These are phyloP conservation scores for Neogale vison DNA, from an alignment of 2,113 vertebrate species.

Conservation along the genomic window DNA sequence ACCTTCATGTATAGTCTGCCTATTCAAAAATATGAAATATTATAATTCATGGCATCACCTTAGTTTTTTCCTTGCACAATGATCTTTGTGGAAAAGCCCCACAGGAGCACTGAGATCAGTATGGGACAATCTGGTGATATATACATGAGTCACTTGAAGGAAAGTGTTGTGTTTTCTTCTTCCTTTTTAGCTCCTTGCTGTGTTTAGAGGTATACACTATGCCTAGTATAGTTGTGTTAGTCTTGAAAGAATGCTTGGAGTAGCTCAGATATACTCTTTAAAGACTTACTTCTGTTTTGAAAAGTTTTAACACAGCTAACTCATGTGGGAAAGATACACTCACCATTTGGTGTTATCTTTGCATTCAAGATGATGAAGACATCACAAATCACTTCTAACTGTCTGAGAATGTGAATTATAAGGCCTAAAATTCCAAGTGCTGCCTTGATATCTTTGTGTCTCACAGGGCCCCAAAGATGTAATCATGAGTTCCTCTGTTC, in stretches of 20 bases:
- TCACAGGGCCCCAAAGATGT: neutral
- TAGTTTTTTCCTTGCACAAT: neutral
- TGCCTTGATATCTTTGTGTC: neutral
- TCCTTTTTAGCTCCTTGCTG: neutral
- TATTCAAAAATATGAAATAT: neutral
- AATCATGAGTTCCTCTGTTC: neutral
- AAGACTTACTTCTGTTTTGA: neutral
- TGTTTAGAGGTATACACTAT: neutral
- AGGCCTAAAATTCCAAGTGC: neutral
- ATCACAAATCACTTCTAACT: neutral
- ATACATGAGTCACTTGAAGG: neutral
- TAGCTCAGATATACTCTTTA: neutral
- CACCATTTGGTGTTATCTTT: neutral
- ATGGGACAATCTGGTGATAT: neutral
- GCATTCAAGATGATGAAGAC: neutral
- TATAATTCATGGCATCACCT: neutral
- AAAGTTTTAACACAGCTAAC: neutral
- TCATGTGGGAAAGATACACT: neutral
- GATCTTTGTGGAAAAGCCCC: neutral
- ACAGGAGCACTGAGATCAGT: neutral
- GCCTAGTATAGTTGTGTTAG: neutral
- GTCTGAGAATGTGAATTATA: neutral
- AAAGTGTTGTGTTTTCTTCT: neutral
- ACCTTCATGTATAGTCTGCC: rapidly evolving
- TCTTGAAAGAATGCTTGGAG: neutral